Conservation (phyloP, 1,140 invertebrate species). For the Radopholus similis region DNA sequence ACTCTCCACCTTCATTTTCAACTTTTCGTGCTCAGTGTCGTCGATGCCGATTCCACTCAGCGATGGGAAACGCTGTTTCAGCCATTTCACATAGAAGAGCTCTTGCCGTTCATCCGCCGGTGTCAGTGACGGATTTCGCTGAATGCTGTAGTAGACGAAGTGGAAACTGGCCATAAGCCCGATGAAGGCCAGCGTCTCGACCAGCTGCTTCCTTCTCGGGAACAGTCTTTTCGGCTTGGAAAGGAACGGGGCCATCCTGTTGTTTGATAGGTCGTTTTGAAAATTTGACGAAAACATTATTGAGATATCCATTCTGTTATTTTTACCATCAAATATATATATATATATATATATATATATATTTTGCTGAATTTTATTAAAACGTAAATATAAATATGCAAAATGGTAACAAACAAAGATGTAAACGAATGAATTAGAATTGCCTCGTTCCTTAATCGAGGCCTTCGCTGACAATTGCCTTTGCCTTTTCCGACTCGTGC, state of each 20-base stretch:
- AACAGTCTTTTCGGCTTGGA: no score
- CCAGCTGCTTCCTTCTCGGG: no score
- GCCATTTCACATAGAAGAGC: not conserved
- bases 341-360: no score
- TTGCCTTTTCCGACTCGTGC: slow-evolving; percentile 34
- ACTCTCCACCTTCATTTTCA: no score
- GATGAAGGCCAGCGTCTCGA: no score
- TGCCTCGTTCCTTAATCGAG: slow-evolving; percentile 32
- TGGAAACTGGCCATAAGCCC: no score
- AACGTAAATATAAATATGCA: not conserved
- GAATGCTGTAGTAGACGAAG: not conserved
- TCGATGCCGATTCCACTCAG: not conserved
- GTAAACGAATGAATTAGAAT: no score
- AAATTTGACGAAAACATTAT: no score
- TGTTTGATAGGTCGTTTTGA: no score
- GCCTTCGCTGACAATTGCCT: slow-evolving; percentile 41
- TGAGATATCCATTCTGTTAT: no score
- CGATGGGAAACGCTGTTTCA: not conserved
- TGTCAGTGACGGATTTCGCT: not conserved
- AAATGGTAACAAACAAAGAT: slow-evolving; percentile 21
- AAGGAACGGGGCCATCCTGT: no score
- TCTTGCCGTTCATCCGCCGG: not conserved
- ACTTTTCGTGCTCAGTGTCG: not conserved
- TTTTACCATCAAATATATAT: no score
- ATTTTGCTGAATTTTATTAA: slow-evolving; percentile 18